Base-by-base conservation (phyloP, 1,140 invertebrate species). In the Catajapyx aquilonaris region DNA sequence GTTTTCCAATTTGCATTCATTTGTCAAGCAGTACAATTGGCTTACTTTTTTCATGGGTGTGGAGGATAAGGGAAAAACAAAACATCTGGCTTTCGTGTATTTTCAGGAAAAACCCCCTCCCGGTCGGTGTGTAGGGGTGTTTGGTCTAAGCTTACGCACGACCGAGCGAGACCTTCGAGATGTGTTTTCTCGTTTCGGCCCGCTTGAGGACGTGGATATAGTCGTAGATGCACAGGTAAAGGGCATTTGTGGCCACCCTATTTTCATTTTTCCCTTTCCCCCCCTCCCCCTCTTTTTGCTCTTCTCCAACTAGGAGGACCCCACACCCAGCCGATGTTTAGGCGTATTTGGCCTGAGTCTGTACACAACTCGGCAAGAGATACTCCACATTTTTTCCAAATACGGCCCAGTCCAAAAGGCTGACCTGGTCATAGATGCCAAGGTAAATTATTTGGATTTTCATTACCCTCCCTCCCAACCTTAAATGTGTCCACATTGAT, bases 351-450 rank as follows among this genome's bases (percentile, higher is more conserved):
- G 90, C 0, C 61, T 96, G 7, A 91, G 81, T 51, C 71, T 91
- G 5, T 77, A 84, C 50, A 96, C 90, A 2, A 81, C 85, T 1
- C 88, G 96, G 53, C 67, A 81, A 41, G 81, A 94, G 52, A 68
- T 97, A n/a, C 73, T 83, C 52, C 77, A 91, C 44, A 81, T 94
- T 32, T 95, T 96, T 54, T 74, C 72, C 21, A 86, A 90, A 54
- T 95, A 79, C 61, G 91, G 91, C 3, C 74, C 73, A 1, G 73
- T 95, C 21, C 84, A 93, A 52, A 76, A 85, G 52, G 81, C 91
- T n/a, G 80, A 91, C 61, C 76, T 95, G 46, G 86, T 95, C 21
- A 85, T 90, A 52, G 90, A 95, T 61, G 85, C 85, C 31, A 87
- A 91, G 73, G 86, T 88, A 65, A 62, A 53, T 44, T n/a, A n/a